A percentile compares a stretch with the other conserved stretches of the same genome.
phyloP scores from a whole-genome alignment of 2,888 invertebrate species.

The Drosophila longiperda region DNA sequence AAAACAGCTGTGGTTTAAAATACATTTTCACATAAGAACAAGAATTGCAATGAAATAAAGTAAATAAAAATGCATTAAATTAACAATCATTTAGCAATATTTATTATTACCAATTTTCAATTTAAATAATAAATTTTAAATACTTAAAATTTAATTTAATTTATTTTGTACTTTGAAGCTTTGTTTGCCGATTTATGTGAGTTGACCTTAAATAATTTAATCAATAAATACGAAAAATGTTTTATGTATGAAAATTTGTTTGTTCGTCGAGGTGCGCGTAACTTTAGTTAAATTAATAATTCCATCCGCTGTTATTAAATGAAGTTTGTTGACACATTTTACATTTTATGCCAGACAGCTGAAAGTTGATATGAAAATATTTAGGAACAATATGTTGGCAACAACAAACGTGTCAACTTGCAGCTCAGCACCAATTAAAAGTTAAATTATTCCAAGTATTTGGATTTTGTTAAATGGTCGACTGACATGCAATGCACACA shows the following conservation, averaged over 20 bases:
- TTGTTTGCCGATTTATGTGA: neutral
- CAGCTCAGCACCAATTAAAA: conserved; percentile 70
- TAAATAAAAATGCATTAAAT: no score
- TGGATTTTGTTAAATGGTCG: conserved; percentile 70
- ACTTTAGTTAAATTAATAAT: conserved; percentile 32
- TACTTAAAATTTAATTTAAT: neutral
- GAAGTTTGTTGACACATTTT: conserved; percentile 53
- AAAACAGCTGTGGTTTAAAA: neutral
- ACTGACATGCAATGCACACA: conserved; percentile 62
- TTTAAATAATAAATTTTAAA: no score
- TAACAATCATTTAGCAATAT: no score
- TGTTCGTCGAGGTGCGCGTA: neutral
- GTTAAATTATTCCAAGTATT: conserved; percentile 75
- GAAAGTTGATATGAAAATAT: conserved; percentile 32
- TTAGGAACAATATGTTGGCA: conserved; percentile 41
- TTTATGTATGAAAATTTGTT: neutral
- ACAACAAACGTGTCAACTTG: conserved; percentile 57
- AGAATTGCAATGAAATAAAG: neutral
- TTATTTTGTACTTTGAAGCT: neutral
- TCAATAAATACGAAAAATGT: neutral
- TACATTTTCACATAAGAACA: neutral
- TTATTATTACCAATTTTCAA: no score
- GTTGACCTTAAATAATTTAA: no score
- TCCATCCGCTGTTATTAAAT: conserved; percentile 27
- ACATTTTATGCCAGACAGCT: conserved; percentile 5